A percentile compares a stretch with the other conserved stretches of the same genome.
Conservation (phyloP, 2,888 invertebrate species). For the Xestoiulus laeticollis region DNA sequence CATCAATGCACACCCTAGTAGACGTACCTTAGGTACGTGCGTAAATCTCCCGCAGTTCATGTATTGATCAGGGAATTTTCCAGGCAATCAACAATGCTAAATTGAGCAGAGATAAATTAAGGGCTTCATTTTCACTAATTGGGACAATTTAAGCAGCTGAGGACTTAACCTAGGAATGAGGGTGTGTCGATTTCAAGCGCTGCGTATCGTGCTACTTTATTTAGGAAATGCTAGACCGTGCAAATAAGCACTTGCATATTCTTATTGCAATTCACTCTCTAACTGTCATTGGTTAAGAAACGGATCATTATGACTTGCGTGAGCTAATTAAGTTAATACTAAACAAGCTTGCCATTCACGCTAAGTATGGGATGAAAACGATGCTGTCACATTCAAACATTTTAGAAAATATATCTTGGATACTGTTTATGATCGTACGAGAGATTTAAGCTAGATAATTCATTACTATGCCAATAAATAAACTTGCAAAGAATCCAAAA, state of each 20-base stretch:
- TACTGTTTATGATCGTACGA: too few relatives aligned
- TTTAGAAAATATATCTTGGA: too few relatives aligned
- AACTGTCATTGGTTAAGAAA: background rate
- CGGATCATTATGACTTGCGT: background rate
- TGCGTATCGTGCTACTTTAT: background rate
- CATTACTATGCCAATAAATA: too few relatives aligned
- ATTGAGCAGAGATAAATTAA: constrained; percentile 33
- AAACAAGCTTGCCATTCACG: too few relatives aligned
- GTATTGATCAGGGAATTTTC: constrained; percentile 33
- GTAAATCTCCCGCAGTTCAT: constrained; percentile 1
- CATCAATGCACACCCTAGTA: background rate
- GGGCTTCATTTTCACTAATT: constrained; percentile 29
- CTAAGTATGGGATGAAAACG: too few relatives aligned
- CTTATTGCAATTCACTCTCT: background rate
- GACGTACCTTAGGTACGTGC: constrained; percentile 33
- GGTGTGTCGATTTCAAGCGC: background rate
- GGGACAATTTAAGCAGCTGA: constrained; percentile 37
- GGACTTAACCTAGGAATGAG: background rate
- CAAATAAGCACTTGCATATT: background rate
- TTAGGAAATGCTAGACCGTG: background rate
- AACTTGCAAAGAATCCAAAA: too few relatives aligned
- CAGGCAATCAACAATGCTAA: constrained; percentile 25
- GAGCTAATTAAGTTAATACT: too few relatives aligned
- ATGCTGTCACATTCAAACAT: too few relatives aligned
- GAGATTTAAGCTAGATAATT: too few relatives aligned